Base-by-base conservation (phyloP, 2,888 invertebrate genomes). In the Heliconius aoede region DNA sequence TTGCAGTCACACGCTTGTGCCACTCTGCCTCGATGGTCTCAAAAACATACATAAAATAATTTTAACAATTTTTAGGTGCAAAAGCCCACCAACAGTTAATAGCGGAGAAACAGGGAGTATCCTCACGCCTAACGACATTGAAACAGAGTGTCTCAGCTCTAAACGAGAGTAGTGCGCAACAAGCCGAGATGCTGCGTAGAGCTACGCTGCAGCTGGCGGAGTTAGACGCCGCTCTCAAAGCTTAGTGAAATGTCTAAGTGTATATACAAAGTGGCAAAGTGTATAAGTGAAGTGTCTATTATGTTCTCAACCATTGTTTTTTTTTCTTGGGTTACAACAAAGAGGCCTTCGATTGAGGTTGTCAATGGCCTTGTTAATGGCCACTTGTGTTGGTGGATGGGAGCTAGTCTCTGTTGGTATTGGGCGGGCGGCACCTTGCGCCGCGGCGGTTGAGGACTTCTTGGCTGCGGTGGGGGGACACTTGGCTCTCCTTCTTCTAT, bases 101-200 rank as follows among this genome's bases (percentile, higher is more conserved):
- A 0, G 88, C 88, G 3, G 93, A 94, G 81, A 88, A 87, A n/a
- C 78, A 81, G 0, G 86, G 91, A 0, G 89, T 90, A 1, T 74
- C 80, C 0, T 40, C 75, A 0, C 84, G 89, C 0, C 82, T 93
- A 0, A 61, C 76, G 0, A 81, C 85, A 0, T 80, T 93, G 0
- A 85, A 86, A 0, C 82, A 87, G 46, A 88, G 87, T n/a, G 80
- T 92, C 0, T 60, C 86, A 0, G 85, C 88, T 0, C 82, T 92
- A 2, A 85, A 85, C 0, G 85, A 85, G 8, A 87, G 84, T 68
- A 87, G 87, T 0, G 79, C 85, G 18, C 84, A 84, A 0, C 91
- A 90, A 26, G 86, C 88, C 0, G 87, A 88, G 11, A 84, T 85
- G 78, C 81, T 93, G 30, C 79, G 87, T 0, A 74, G 81, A 0